Base-by-base conservation (phyloP, 2,888 invertebrate genomes). In the Perithous albicinctus region DNA sequence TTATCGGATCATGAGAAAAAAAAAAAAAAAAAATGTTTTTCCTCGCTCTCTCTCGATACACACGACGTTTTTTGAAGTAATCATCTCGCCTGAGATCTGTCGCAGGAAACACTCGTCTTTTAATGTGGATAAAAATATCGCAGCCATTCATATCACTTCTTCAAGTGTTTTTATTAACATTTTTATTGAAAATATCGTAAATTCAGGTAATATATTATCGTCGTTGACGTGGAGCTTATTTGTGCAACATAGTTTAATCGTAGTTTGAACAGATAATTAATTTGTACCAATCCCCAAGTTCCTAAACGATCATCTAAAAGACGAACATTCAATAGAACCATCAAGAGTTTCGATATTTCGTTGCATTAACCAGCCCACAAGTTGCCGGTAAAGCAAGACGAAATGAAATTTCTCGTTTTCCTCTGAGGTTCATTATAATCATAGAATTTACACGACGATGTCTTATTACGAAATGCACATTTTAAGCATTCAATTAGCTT, bases 181-280 rank as follows among this genome's bases (percentile, higher is more conserved):
- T 51, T 69, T 70, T 70, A 70, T 56, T 41, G 54, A 56, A 70
- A 70, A 70, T 56, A 70, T 59, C 23, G 51, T 38, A 29, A 54
- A 56, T 29, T 70, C 69, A 51, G 41, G 43, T 56, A 38, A 48
- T 54, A 74, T 61, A 4, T n/a, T 32, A 54, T 81, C 32, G 56
- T 69, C 54, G 69, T 54, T 46, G 67, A 56, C 29, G 72, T 69
- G 72, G 29, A 38, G 20, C n/a, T 73, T 18, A 5, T 76, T 76
- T 69, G 66, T 59, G 76, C 79, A 23, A 72, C 56, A 54, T 32
- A 66, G 32, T 67, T 78, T 43, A n/a, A 59, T 63, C 66, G 75
- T 6, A 77, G 87, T 32, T 78, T 72, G n/a, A 84, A 89, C 74
- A 87, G 87, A 88, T 72, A 66, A 74, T 74, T 56, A 77, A 77